A percentile compares a stretch with the other conserved stretches of the same genome.
Conservation (phyloP, 2,888 invertebrate species). For the Chalcis sispes region DNA sequence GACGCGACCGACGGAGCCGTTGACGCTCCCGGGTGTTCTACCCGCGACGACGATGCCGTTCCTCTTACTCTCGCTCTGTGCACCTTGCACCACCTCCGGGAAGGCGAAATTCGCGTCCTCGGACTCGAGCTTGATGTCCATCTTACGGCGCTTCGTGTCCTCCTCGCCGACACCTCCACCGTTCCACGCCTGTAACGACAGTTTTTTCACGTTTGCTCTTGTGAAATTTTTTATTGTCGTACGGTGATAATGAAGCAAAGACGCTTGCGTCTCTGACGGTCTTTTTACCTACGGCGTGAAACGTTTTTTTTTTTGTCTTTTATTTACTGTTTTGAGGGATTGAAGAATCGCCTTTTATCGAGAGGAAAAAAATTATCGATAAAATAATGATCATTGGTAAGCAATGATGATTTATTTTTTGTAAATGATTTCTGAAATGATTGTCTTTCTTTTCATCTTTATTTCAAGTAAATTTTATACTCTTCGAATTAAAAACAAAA, state of each 20-base stretch:
- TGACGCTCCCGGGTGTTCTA: slow-evolving; percentile 67
- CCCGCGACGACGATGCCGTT: slow-evolving; percentile 76
- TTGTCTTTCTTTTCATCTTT: too few species aligned
- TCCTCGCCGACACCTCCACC: slow-evolving; percentile 61
- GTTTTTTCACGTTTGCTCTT: slow-evolving; percentile 5
- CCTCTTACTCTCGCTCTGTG: slow-evolving; percentile 57
- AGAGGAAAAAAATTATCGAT: too few species aligned
- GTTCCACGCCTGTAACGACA: slow-evolving; percentile 69
- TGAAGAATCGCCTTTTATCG: too few species aligned
- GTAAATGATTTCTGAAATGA: too few species aligned
- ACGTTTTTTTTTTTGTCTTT: too few species aligned
- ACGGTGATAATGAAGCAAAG: background rate
- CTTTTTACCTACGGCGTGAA: background rate
- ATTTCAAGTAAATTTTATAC: too few species aligned
- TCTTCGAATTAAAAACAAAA: too few species aligned
- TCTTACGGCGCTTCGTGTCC: slow-evolving; percentile 74
- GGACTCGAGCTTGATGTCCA: slow-evolving; percentile 84
- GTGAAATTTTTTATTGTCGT: too few species aligned
- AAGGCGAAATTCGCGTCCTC: slow-evolving; percentile 85
- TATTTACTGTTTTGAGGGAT: too few species aligned
- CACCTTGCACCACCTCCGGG: slow-evolving; percentile 76
- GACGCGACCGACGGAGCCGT: slow-evolving; percentile 75
- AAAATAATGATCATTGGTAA: too few species aligned
- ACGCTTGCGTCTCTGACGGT: background rate
- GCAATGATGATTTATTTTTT: too few species aligned